phyloP scores from a whole-genome alignment of 2,797 vertebrate genomes.

The Morelia viridis region DNA sequence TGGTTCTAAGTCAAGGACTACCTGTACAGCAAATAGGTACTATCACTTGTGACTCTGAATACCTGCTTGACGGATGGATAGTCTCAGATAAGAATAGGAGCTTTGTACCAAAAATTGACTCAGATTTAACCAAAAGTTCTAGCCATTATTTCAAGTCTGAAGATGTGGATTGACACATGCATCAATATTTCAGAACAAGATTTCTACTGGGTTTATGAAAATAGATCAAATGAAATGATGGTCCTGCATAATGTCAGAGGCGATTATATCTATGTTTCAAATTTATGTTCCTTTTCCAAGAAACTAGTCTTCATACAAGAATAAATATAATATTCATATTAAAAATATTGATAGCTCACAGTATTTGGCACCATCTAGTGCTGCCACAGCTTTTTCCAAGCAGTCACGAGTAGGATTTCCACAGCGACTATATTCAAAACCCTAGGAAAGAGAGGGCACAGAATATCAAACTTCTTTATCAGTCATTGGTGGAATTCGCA shows the following conservation, averaged over 20 bases:
- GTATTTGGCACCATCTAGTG: slow-evolving; percentile 89
- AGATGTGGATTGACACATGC: not conserved
- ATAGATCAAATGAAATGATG: not conserved
- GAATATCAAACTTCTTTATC: not conserved
- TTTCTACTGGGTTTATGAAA: not conserved
- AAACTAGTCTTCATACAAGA: not conserved
- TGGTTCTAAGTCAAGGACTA: too few species aligned
- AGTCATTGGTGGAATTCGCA: not conserved
- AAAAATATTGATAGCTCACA: slow-evolving; percentile 73
- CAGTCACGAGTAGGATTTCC: slow-evolving; percentile 92
- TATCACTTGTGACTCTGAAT: not conserved
- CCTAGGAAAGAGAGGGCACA: slow-evolving; percentile 69
- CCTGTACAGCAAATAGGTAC: not conserved
- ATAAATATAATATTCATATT: not conserved
- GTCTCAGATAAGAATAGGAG: not conserved
- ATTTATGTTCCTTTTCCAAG: not conserved
- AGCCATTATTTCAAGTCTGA: not conserved
- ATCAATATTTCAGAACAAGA: not conserved
- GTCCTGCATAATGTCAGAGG: not conserved
- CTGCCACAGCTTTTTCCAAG: slow-evolving; percentile 87
- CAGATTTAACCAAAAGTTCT: not conserved
- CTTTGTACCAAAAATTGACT: not conserved
- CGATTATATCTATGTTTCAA: not conserved
- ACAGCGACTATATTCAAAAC: slow-evolving; percentile 89
- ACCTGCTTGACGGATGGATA: not conserved